Percentiles rank a stretch among this genome's conserved stretches.
These are phyloP conservation scores for Nymphicus hollandicus DNA, from an alignment of 2,113 vertebrate genomes.

Conservation along the genomic window DNA sequence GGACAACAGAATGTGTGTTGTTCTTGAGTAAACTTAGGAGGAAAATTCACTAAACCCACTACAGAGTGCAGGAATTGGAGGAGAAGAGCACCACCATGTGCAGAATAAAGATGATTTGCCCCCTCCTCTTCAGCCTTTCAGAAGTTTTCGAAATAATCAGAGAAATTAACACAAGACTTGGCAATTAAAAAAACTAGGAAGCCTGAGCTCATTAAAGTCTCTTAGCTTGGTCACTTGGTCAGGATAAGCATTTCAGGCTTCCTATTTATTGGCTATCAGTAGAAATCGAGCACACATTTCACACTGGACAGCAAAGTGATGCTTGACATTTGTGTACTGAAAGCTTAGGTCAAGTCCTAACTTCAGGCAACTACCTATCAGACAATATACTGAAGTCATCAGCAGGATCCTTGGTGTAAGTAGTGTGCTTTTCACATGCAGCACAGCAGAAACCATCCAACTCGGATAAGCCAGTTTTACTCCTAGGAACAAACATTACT, in stretches of 20 bases:
- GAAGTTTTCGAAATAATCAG: neutral
- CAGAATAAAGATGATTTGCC: neutral
- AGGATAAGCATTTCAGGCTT: neutral
- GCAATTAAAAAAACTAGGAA: neutral
- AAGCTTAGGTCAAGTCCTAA: neutral
- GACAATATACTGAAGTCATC: neutral
- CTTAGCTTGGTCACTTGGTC: neutral
- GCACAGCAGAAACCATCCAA: neutral
- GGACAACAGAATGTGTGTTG: rapidly evolving
- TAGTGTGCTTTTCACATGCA: neutral
- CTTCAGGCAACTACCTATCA: neutral
- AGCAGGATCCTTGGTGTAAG: neutral
- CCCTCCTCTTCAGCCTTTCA: neutral
- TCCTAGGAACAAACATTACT: neutral
- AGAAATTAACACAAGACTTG: neutral
- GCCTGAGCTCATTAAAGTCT: neutral
- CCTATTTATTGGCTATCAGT: neutral
- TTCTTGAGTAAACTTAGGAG: neutral
- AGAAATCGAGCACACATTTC: neutral
- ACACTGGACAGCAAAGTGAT: neutral
- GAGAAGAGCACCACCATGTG: neutral
- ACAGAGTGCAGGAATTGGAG: neutral
- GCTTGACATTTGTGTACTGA: neutral
- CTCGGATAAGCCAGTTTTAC: neutral
- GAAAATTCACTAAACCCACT: neutral